Evolutionary conservation across 2,113 vertebrate species (phyloP), one percentile per base, ranked within the genome.

Genomic region (Sceloporus tristichus): DNA sequence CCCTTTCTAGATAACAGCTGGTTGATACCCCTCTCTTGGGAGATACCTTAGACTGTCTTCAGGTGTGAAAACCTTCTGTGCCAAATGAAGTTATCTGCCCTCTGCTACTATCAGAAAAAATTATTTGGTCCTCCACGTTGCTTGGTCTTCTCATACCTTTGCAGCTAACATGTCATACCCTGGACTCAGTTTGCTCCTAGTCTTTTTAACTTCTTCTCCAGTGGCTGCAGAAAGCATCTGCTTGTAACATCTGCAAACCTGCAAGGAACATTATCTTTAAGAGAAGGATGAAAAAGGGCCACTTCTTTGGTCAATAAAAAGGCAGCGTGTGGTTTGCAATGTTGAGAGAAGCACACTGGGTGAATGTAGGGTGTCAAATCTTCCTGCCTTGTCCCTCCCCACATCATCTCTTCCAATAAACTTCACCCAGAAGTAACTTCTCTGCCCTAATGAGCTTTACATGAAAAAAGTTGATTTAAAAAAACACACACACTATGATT

Each of bases 231-330:
- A 68, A 87, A 88, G 73, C 21, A 1, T 68, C 25, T 16, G 59
- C 40, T 65, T 14, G 5, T 21, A 18, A 14, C 48, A 80, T 68
- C 77, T 29, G 53, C 25, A 48, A 23, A 18, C 75, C 40, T 68
- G 74, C 7, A 77, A 84, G 65, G n/a, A 83, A 66, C n/a, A 5
- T 68, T 65, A 68, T 40, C 81, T 73, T 68, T 23, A 77, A 70
- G 7, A 40, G 81, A 38, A 40, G n/a, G 79, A 56, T n/a, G 82
- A 73, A 38, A 79, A 80, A 62, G 54, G 83, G 66, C 84, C 79
- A 3, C 53, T 82, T 89, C 88, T 89, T 89, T 89, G 88, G 88
- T 89, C 84, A 86, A n/a, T 54, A 82, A 68, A 82, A 86, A 89
- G 84, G 84, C 88, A 89, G 79, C 48, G 14, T 70, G 79, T 19